These are phyloP conservation scores for Bhutanitis thaidina DNA, from an alignment of 2,888 invertebrate genomes.

Conservation along the genomic window DNA sequence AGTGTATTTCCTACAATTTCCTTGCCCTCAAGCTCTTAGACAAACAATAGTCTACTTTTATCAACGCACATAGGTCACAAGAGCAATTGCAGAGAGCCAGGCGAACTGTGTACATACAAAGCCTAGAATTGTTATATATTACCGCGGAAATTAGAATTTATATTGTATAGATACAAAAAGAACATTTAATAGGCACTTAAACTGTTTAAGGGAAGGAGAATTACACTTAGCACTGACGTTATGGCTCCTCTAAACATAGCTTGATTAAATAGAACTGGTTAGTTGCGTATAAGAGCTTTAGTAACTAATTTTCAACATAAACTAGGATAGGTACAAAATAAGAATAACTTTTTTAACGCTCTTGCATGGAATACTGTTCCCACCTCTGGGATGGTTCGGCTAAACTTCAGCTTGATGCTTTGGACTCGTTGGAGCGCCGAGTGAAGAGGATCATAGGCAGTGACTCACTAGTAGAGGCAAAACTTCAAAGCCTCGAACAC, in stretches of 20 bases:
- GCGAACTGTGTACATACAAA: neutral
- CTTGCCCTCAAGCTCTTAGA: constrained; percentile 22
- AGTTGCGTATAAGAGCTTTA: constrained; percentile 6
- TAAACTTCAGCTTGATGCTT: no score
- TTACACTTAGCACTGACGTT: neutral
- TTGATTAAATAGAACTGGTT: constrained; percentile 8
- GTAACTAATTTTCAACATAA: constrained; percentile 3
- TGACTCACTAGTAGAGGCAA: no score
- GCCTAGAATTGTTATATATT: constrained; percentile 3
- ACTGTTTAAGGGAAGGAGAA: neutral
- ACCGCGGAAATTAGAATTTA: constrained; percentile 10
- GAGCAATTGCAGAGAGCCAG: constrained; percentile 27
- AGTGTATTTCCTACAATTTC: constrained; percentile 17
- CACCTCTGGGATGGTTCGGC: no score
- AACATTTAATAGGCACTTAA: constrained; percentile 13
- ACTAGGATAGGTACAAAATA: no score
- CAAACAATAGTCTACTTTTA: constrained; percentile 41
- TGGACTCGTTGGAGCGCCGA: no score
- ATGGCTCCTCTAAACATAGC: constrained; percentile 9
- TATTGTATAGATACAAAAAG: neutral
- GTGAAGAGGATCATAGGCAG: no score
- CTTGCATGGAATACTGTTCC: no score
- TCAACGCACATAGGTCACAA: constrained; percentile 52
- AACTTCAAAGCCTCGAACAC: no score
- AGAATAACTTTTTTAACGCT: no score